A percentile compares a stretch with the other conserved stretches of the same genome.
phyloP scores from a whole-genome alignment of 2,113 vertebrate species.

The Ploceus nigricollis region DNA sequence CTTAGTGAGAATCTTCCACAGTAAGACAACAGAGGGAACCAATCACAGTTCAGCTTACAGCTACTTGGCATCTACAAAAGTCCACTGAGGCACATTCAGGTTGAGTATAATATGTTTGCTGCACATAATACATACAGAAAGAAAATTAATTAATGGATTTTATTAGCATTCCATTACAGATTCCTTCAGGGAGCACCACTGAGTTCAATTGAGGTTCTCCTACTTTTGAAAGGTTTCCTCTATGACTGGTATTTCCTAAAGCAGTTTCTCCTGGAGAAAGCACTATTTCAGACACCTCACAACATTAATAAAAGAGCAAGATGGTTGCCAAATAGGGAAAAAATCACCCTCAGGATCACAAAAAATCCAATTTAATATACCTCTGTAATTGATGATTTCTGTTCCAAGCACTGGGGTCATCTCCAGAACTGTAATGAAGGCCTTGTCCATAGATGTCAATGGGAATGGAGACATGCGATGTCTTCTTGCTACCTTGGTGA shows the following conservation, averaged over 20 bases:
- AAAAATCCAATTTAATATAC: slow-evolving; percentile 67
- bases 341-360: not conserved
- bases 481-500: slow-evolving; percentile 97
- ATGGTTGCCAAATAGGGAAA: not conserved
- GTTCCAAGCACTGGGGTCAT: slow-evolving; percentile 98
- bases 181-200: not conserved
- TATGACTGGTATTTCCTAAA: not conserved
- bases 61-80: not conserved
- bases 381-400: slow-evolving; percentile 99
- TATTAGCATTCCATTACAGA: not conserved
- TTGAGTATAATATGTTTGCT: not conserved
- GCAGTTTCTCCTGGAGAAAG: not conserved
- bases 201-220: not conserved
- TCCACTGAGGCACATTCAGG: not conserved
- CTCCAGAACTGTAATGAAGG: slow-evolving; percentile 99
- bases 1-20: not conserved
- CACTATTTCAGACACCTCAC: not conserved
- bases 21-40: not conserved
- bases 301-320: not conserved
- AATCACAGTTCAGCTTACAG: not conserved
- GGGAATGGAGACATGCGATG: slow-evolving; percentile 99
- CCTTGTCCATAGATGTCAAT: slow-evolving; percentile 99
- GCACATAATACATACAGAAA: not conserved
- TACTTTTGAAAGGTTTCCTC: not conserved
- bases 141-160: not conserved